Evolutionary conservation across 1,140 invertebrate genomes (phyloP).

Genomic region (Pseudomyrmex sp.): DNA sequence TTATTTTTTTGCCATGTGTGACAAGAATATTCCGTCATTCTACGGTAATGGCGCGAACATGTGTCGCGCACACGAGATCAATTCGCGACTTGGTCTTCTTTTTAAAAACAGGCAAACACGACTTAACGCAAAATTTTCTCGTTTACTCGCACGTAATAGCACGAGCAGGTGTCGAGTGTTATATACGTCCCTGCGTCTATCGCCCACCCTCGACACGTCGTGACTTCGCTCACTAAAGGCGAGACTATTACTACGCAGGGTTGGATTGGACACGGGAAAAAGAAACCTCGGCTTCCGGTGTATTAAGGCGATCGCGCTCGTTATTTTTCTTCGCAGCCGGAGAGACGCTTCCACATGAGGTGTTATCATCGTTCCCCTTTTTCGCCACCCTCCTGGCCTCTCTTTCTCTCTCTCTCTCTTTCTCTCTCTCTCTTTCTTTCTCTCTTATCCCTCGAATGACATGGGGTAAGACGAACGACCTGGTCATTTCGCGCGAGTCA

Average conservation of each 20-base stretch:
- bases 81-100: slow-evolving; percentile 8
- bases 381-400: background rate
- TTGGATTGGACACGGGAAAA: slow-evolving; percentile 31
- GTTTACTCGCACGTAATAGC: slow-evolving; percentile 6
- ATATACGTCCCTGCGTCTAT: slow-evolving; percentile 48
- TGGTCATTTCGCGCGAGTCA: slow-evolving; percentile 21
- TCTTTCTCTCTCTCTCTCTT: no score
- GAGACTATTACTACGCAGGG: slow-evolving; percentile 52
- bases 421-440: background rate
- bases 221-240: slow-evolving; percentile 46
- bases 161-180: slow-evolving; percentile 15
- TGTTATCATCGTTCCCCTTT: background rate
- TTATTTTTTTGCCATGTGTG: background rate
- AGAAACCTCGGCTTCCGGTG: slow-evolving; percentile 28
- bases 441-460: background rate
- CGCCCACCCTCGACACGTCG: slow-evolving; percentile 42
- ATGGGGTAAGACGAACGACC: slow-evolving; percentile 21
- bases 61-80: slow-evolving; percentile 13
- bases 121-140: slow-evolving; percentile 17
- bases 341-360: background rate
- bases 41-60: background rate
- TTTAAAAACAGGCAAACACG: background rate
- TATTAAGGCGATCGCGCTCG: slow-evolving; percentile 30
- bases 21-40: slow-evolving; percentile 1
- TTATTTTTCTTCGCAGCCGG: slow-evolving; percentile 20